Conservation (phyloP, 1,140 invertebrate species). For the Cotesia chilonis region DNA sequence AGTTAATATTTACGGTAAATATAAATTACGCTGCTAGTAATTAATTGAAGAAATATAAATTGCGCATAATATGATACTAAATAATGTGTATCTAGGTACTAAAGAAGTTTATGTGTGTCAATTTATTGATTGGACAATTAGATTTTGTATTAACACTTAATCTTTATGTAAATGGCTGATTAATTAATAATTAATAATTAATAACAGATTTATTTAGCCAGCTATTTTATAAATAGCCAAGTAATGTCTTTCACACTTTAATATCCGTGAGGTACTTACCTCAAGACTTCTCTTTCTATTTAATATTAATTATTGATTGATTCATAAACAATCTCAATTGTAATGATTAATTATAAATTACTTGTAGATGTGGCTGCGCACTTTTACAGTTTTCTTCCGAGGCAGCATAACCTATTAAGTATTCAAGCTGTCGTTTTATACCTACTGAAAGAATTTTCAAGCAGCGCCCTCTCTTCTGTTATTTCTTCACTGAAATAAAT, state of each 20-base stretch:
- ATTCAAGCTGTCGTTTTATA: conserved; percentile 2
- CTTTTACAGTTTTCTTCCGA: conserved; percentile 23
- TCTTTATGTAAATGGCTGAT: conserved; percentile 15
- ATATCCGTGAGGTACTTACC: too few relatives aligned
- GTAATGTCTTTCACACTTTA: conserved; percentile 53
- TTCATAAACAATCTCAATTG: background rate
- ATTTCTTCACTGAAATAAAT: too few relatives aligned
- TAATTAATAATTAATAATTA: conserved; percentile 42
- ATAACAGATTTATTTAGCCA: background rate
- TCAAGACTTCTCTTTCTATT: conserved; percentile 39
- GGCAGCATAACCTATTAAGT: conserved; percentile 33
- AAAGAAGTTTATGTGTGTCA: conserved; percentile 55
- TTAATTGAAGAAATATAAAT: conserved; percentile 8
- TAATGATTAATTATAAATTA: conserved; percentile 48
- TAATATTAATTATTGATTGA: conserved; percentile 34
- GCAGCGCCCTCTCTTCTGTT: too few relatives aligned
- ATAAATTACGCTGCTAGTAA: background rate
- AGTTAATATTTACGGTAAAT: too few relatives aligned
- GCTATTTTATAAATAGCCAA: conserved; percentile 20
- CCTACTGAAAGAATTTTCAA: too few relatives aligned
- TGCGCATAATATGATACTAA: conserved; percentile 12
- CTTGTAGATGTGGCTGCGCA: conserved; percentile 46
- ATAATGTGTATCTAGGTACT: conserved; percentile 35
- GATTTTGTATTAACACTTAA: conserved; percentile 57
- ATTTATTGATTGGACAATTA: conserved; percentile 41